phyloP scores from a whole-genome alignment of 2,797 vertebrate species.

The Sylvia borin region DNA sequence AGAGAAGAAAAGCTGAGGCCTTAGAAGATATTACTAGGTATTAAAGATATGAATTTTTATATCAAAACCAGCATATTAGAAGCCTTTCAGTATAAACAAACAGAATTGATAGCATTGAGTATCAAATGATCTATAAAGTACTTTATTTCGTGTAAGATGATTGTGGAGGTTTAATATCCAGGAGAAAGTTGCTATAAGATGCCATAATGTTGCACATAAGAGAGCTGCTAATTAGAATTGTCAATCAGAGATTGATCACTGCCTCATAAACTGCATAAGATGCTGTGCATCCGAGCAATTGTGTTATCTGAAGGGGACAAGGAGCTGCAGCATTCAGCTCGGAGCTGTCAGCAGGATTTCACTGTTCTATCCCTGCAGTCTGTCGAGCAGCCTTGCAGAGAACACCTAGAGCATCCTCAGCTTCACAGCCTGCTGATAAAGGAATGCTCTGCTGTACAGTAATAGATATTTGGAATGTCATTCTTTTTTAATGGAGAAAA shows the following conservation, averaged over 20 bases:
- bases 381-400: conserved; percentile 65
- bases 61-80: conserved; percentile 35
- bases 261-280: conserved; percentile 57
- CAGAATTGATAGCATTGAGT: conserved; percentile 41
- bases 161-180: conserved; percentile 60
- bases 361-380: conserved; percentile 61
- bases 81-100: conserved; percentile 58
- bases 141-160: conserved; percentile 2
- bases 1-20: conserved; percentile 47
- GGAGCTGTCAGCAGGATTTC: conserved; percentile 72
- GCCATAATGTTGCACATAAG: conserved; percentile 58
- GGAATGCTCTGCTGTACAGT: neutral
- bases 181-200: conserved; percentile 61
- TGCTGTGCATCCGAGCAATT: conserved; percentile 64
- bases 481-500: neutral
- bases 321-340: conserved; percentile 58
- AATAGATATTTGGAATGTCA: neutral
- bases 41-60: conserved; percentile 31
- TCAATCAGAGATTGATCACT: conserved; percentile 78
- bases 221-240: conserved; percentile 79
- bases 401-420: conserved; percentile 57
- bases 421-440: conserved; percentile 34
- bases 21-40: neutral
- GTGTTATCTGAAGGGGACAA: conserved; percentile 73
- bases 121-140: conserved; percentile 66